Conservation (phyloP, 2,888 invertebrate species). For the Nipponacmea schrenckii region DNA sequence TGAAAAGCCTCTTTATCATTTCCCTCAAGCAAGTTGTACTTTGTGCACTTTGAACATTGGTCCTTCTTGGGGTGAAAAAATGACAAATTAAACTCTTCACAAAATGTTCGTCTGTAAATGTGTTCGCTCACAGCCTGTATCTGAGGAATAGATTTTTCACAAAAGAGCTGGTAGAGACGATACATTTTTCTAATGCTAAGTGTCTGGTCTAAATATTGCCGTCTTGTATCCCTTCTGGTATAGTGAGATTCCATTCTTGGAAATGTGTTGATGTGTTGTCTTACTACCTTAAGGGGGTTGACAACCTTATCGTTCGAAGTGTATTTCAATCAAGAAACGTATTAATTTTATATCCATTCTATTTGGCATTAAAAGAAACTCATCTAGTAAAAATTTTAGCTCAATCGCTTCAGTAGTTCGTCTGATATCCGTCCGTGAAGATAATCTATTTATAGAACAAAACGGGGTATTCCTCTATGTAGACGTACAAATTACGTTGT, state of each 20-base stretch:
- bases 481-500: too few species aligned
- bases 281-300: too few species aligned
- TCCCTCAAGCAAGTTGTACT: neutral
- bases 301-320: too few species aligned
- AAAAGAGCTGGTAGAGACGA: neutral
- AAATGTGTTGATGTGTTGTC: neutral
- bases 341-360: too few species aligned
- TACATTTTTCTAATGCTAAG: neutral
- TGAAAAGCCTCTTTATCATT: neutral
- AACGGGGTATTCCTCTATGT: too few species aligned
- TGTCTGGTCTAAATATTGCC: neutral
- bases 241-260: constrained; percentile 14
- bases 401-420: too few species aligned
- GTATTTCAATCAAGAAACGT: too few species aligned
- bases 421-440: too few species aligned
- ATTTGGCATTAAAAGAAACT: too few species aligned
- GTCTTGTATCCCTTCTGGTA: constrained; percentile 5
- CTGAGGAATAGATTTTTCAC: neutral
- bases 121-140: neutral
- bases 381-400: too few species aligned
- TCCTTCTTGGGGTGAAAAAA: constrained; percentile 14
- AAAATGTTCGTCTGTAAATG: neutral
- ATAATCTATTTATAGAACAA: too few species aligned
- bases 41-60: constrained; percentile 9
- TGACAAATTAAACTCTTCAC: constrained; percentile 8